Evolutionary conservation across 2,888 invertebrate genomes (phyloP).

Genomic region (Xestobium rufovillosum): DNA sequence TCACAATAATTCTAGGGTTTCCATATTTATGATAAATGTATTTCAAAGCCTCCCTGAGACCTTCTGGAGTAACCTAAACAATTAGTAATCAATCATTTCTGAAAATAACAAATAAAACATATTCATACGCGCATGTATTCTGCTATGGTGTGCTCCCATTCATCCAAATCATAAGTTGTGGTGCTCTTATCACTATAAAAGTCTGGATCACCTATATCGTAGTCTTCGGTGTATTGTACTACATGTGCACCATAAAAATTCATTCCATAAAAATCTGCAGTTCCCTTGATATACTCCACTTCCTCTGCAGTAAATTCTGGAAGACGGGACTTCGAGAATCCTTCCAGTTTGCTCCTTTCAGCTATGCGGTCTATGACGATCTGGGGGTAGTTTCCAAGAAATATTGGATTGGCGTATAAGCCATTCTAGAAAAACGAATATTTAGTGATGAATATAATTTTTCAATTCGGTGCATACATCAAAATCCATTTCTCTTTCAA

Average conservation of each 20-base stretch:
- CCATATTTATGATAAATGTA: too few species aligned
- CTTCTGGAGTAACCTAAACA: too few species aligned
- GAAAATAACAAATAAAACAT: too few species aligned
- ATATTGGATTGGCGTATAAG: conserved; percentile 49
- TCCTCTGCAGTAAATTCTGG: conserved; percentile 46
- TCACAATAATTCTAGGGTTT: too few species aligned
- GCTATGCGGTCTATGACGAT: conserved; percentile 45
- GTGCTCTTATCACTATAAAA: conserved; percentile 15
- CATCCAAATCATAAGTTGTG: too few species aligned
- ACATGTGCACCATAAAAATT: conserved; percentile 52
- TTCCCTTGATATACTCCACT: conserved; percentile 40
- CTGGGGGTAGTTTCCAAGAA: conserved; percentile 47
- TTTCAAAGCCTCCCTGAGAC: too few species aligned
- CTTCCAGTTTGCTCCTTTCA: conserved; percentile 43
- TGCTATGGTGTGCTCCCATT: too few species aligned
- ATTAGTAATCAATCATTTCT: too few species aligned
- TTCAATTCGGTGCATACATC: conserved; percentile 49
- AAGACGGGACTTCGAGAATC: conserved; percentile 45
- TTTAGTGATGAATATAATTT: too few species aligned
- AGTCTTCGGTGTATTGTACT: conserved; percentile 36
- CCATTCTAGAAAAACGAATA: too few species aligned
- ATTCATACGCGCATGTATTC: too few species aligned
- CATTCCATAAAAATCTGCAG: conserved; percentile 53
- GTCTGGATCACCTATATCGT: conserved; percentile 18
- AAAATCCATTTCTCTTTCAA: conserved; percentile 50